Evolutionary conservation across 2,113 vertebrate species (phyloP), one percentile per base, ranked within the genome.

Genomic region (Phalacrocorax carbo): DNA sequence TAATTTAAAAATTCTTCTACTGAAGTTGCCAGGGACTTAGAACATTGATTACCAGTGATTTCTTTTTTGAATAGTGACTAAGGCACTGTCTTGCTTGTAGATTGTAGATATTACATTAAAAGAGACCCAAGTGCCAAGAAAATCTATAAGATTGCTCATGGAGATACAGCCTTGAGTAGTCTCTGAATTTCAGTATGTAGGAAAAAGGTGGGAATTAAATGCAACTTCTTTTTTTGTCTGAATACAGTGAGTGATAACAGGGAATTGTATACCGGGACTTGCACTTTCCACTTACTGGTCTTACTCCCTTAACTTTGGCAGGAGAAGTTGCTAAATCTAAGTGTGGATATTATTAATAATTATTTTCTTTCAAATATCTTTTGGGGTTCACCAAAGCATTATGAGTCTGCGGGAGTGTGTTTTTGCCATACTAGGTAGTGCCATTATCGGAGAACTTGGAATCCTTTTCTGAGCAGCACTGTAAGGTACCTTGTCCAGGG

Each of bases 21-120:
- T 87, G 51, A 84, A 52, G 25, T 81, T 97, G 65, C 54, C 42
- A 66, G 34, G 8, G 76, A 36, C 51, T 70, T 95, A 30, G 55
- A 85, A 66, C 36, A 62, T 84, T 70, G 81, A 70, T 95, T 82
- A 86, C 36, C 32, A 46, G 60, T 70, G 69, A 58, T 87, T 78
- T 82, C 51, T 30, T 76, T 82, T 81, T 55, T 66, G 16, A 91
- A 29, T 66, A 71, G 72, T 49, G 55, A 86, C 69, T 80, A 81
- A 86, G 42, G 78, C 18, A 34, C 11, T 52, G 18, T 65, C 68
- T 30, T 79, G 25, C 34, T 87, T 83, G 18, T 76, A 61, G 38
- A 88, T 65, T 77, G 40, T 60, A 72, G 70, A 6, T 76, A 46
- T 8, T 70, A 18, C 46, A 71, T 80, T 85, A 69, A 49, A 90